These are phyloP conservation scores for Euphonia xanthogaster DNA, from an alignment of 2,797 vertebrate species.

Conservation along the genomic window DNA sequence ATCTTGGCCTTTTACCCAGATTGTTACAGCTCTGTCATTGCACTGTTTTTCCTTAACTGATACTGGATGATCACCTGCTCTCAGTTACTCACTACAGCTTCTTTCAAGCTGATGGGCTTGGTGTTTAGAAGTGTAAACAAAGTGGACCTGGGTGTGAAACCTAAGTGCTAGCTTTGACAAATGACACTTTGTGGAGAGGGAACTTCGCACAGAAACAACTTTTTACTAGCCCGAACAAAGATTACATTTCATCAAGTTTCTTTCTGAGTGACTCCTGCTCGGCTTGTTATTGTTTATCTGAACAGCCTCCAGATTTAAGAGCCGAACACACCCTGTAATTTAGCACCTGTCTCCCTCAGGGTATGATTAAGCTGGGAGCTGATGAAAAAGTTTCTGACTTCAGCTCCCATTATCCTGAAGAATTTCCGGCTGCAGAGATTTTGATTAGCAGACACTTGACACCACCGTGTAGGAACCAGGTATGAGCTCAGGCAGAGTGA, in stretches of 20 bases:
- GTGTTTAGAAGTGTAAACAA: conserved; percentile 5
- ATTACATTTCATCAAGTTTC: neutral
- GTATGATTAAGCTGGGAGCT: conserved; percentile 14
- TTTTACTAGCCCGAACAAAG: conserved; percentile 9
- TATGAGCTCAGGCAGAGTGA: neutral
- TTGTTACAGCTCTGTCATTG: conserved; percentile 54
- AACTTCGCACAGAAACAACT: neutral
- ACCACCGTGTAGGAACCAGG: neutral
- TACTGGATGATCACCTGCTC: neutral
- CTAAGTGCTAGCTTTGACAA: conserved; percentile 42
- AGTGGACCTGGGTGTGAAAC: conserved; percentile 43
- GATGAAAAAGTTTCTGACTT: conserved; percentile 50
- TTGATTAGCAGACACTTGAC: conserved; percentile 7
- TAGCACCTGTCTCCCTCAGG: conserved; percentile 29
- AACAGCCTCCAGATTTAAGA: neutral
- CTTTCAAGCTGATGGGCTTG: conserved; percentile 16
- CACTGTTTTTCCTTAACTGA: conserved; percentile 30
- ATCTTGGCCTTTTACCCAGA: conserved; percentile 43
- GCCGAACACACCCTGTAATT: conserved; percentile 36
- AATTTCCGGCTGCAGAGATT: conserved; percentile 27
- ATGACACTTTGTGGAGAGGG: conserved; percentile 17
- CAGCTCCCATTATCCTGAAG: neutral
- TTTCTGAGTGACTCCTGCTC: neutral
- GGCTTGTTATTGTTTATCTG: conserved; percentile 35
- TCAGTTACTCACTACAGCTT: neutral